These are phyloP conservation scores for Bibio marci DNA, from an alignment of 2,888 invertebrate species.

Conservation along the genomic window DNA sequence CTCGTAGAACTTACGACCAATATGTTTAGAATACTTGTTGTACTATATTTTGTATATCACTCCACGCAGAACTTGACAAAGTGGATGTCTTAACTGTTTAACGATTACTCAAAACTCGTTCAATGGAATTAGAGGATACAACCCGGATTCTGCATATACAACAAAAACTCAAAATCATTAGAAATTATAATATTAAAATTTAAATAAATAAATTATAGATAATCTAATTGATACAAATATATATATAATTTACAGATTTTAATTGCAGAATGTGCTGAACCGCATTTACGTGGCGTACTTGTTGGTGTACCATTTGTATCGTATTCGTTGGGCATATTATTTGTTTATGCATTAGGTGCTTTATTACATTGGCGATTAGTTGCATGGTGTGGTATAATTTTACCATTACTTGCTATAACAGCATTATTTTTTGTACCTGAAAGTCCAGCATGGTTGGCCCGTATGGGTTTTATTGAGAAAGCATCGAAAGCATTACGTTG, in stretches of 20 bases:
- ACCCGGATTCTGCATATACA: too few relatives aligned
- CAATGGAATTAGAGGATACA: too few relatives aligned
- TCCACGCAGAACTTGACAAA: too few relatives aligned
- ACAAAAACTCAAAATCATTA: too few relatives aligned
- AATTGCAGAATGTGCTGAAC: conserved; percentile 58
- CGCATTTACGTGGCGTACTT: conserved; percentile 47
- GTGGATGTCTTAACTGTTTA: too few relatives aligned
- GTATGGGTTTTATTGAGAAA: conserved; percentile 36
- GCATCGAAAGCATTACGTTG: conserved; percentile 39
- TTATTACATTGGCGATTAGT: conserved; percentile 51
- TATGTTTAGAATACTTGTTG: too few relatives aligned
- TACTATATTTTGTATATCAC: too few relatives aligned
- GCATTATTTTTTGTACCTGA: conserved; percentile 53
- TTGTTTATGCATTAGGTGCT: conserved; percentile 55
- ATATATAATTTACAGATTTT: conserved; percentile 56
- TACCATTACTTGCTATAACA: conserved; percentile 41
- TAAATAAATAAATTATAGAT: too few relatives aligned
- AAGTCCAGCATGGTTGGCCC: conserved; percentile 56
- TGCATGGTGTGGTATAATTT: conserved; percentile 40
- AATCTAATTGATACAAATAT: too few relatives aligned
- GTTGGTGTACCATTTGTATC: conserved; percentile 57
- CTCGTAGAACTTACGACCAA: too few relatives aligned
- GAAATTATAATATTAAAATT: too few relatives aligned
- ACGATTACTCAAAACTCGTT: too few relatives aligned
- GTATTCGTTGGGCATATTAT: conserved; percentile 55